Conservation (phyloP, 2,113 vertebrate species). For the Lycocorax pyrrhopterus region DNA sequence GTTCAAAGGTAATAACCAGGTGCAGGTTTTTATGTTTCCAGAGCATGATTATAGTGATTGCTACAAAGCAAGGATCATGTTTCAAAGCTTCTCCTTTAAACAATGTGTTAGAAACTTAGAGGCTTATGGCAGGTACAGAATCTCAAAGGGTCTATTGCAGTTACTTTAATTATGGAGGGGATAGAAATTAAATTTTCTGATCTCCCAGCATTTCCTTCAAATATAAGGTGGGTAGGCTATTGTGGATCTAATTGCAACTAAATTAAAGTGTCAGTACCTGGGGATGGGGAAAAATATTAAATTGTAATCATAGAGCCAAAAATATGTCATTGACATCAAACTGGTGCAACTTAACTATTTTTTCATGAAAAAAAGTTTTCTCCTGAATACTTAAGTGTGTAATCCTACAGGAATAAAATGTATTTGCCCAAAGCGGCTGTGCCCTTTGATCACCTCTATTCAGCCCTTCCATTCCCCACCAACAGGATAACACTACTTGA, state of each 20-base stretch:
- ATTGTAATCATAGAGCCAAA: neutral
- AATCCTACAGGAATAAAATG: neutral
- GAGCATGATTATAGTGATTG: neutral
- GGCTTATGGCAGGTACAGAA: neutral
- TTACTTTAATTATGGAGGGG: neutral
- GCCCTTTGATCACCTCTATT: neutral
- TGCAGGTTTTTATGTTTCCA: neutral
- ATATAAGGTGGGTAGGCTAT: neutral
- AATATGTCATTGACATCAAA: neutral
- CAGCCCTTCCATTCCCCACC: neutral
- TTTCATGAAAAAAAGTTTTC: neutral
- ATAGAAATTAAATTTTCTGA: neutral
- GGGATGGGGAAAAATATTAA: neutral
- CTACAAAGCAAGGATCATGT: neutral
- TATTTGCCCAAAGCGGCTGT: neutral
- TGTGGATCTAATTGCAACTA: neutral
- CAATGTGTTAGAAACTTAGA: neutral
- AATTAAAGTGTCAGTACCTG: neutral
- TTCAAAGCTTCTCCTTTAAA: neutral
- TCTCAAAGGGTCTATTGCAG: neutral
- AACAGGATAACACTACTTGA: neutral
- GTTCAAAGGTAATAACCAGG: neutral
- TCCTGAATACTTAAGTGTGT: neutral
- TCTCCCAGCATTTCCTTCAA: neutral
- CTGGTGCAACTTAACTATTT: neutral